Conservation (phyloP, 2,888 invertebrate genomes). For the Thyatira batis region DNA sequence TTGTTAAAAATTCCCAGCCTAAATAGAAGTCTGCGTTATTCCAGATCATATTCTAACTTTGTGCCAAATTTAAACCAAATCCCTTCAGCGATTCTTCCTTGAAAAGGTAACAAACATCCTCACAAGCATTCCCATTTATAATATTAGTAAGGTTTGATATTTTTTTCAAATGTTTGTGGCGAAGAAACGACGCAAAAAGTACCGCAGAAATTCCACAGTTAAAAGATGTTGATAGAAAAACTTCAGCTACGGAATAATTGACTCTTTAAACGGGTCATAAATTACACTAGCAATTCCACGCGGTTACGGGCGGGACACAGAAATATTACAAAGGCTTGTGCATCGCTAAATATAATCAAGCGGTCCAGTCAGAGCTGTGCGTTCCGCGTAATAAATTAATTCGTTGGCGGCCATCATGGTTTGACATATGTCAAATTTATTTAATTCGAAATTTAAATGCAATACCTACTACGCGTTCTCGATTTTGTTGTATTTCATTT, state of each 20-base stretch:
- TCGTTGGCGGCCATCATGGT: background rate
- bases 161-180: background rate
- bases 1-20: too few relatives aligned
- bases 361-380: background rate
- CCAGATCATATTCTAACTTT: too few relatives aligned
- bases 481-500: too few relatives aligned
- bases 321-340: background rate
- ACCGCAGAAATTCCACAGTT: background rate
- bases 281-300: background rate
- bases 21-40: too few relatives aligned
- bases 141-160: too few relatives aligned
- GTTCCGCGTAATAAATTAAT: background rate
- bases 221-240: background rate
- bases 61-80: too few relatives aligned
- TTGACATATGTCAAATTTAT: background rate
- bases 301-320: background rate
- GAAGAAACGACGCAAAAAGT: too few relatives aligned
- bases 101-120: too few relatives aligned
- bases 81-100: too few relatives aligned
- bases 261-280: background rate
- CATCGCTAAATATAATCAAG: background rate
- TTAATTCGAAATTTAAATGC: too few relatives aligned
- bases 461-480: too few relatives aligned
- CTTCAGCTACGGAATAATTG: background rate
- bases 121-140: too few relatives aligned